Base-by-base conservation (phyloP, 2,888 invertebrate genomes). In the Cecidostiba fungosa region DNA sequence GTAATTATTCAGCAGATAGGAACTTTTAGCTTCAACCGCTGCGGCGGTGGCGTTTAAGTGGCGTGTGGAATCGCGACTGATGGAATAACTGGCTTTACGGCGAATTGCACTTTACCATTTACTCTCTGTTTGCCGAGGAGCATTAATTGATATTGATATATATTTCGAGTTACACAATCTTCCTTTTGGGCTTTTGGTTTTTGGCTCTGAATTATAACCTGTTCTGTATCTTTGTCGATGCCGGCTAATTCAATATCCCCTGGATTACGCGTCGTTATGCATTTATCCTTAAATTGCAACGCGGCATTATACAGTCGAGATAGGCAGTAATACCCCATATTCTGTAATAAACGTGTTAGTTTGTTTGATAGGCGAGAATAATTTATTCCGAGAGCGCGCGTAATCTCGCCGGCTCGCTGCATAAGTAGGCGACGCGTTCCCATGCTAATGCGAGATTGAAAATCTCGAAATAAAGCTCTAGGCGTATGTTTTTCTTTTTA, bases 351-450 rank as follows among this genome's bases (percentile, higher is more conserved):
- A 72, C 26, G 47, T 43, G 73, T 50, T 47, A 59, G 77, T 62
- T 76, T 39, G 26, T 59, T 77, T 72, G 32, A 81, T 85, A 77
- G 80, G 39, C 19, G 79, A 69, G 70, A 26, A 70, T 85, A 70
- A 85, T 77, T 72, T 81, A 81, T 80, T 76, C 76, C 5, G 50
- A 69, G 59, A 59, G 54, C 54, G 26, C 47, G 43, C 36, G 29
- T 62, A 77, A 83, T 77, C n/a, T n/a, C 16, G 26, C 23, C 62
- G 10, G 26, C 5, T 72, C 43, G 16, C 36, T 72, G 83, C 78
- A 84, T 84, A 78, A 59, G 16, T 10, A n/a, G 19, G 16, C 32
- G 70, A 19, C 73, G 32, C 39, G 78, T 78, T 77, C 70, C 26
- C 62, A 72, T 26, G 47, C 29, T 26, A 62, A 84, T 79, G 26